These are phyloP conservation scores for Villa cingulata DNA, from an alignment of 2,888 invertebrate species.

Conservation along the genomic window DNA sequence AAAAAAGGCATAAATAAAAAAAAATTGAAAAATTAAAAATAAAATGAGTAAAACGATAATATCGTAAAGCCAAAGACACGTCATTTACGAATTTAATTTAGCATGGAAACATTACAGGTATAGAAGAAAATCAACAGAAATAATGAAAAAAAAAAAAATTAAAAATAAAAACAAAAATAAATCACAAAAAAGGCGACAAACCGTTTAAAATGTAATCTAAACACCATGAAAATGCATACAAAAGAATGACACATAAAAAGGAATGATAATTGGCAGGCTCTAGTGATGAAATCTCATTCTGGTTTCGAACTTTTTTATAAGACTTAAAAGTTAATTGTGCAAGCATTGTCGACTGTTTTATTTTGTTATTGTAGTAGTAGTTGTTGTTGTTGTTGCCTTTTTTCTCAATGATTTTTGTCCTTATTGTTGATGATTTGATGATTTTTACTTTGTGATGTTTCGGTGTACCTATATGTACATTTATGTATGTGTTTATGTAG, in stretches of 20 bases:
- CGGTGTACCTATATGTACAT: too few relatives aligned
- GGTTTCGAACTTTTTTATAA: background rate
- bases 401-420: too few relatives aligned
- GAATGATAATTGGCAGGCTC: background rate
- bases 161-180: too few relatives aligned
- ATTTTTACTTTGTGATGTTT: too few relatives aligned
- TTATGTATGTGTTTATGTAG: too few relatives aligned
- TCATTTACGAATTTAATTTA: background rate
- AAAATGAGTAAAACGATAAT: too few relatives aligned
- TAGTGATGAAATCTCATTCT: background rate
- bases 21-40: too few relatives aligned
- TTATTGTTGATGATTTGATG: too few relatives aligned
- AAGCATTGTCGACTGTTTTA: background rate
- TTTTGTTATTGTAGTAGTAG: too few relatives aligned
- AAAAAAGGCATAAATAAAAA: too few relatives aligned
- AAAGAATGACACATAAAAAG: background rate
- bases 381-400: background rate
- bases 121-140: too few relatives aligned
- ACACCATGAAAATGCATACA: background rate
- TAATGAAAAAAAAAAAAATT: too few relatives aligned
- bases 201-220: background rate
- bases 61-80: background rate
- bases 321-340: background rate
- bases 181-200: background rate
- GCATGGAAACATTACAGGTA: background rate